These are phyloP conservation scores for Chloroceryle amazona DNA, from an alignment of 2,797 vertebrate genomes.

Conservation along the genomic window DNA sequence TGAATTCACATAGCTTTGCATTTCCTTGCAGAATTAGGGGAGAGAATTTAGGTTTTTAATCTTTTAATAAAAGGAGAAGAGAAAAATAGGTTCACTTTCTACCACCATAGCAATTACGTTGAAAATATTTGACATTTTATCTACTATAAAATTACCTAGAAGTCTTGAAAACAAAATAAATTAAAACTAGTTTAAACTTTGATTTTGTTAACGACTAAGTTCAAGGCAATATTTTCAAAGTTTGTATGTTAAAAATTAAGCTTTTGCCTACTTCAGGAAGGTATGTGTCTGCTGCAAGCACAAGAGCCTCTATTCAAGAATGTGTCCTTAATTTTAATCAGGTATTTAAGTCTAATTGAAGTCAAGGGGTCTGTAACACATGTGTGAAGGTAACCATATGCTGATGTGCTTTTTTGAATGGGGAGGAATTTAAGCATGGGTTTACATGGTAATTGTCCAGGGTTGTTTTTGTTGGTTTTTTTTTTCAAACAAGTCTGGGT, in stretches of 20 bases:
- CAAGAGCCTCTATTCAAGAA: conserved; percentile 45
- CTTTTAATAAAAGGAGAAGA: neutral
- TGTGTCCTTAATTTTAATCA: conserved; percentile 44
- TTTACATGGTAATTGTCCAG: neutral
- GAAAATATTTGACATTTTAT: neutral
- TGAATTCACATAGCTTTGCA: neutral
- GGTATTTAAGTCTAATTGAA: conserved; percentile 55
- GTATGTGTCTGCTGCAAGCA: neutral
- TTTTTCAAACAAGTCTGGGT: neutral
- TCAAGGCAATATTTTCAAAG: neutral
- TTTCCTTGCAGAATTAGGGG: neutral
- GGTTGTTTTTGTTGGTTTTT: accelerated
- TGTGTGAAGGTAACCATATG: conserved; percentile 26
- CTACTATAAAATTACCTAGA: neutral
- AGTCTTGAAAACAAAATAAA: neutral
- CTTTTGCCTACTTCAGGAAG: neutral
- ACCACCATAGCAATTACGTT: neutral
- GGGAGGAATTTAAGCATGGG: neutral
- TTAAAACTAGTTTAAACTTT: neutral
- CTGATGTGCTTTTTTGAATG: neutral
- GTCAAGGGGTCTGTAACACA: conserved; percentile 22
- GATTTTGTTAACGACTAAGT: neutral
- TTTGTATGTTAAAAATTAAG: neutral
- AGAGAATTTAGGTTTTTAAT: neutral
- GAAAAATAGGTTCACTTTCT: neutral